Conservation (phyloP, 2,797 vertebrate species). For the Propithecus deckenii region DNA sequence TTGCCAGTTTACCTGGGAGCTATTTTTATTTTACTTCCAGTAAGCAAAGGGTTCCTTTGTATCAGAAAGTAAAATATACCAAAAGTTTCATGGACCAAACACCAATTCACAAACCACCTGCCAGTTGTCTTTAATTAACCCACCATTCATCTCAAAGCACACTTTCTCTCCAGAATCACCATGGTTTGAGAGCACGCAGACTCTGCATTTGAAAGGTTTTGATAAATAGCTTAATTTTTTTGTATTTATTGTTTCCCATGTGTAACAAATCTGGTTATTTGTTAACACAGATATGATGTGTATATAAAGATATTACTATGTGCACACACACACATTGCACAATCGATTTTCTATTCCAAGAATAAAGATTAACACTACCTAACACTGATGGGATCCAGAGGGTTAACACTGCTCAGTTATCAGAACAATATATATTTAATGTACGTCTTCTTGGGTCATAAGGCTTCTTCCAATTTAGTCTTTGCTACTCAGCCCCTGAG, state of each 20-base stretch:
- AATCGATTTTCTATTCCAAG: not conserved
- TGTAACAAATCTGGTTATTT: not conserved
- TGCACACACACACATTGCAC: not conserved
- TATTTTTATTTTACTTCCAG: not conserved
- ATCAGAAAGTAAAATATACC: not conserved
- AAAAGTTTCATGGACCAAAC: not conserved
- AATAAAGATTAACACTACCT: not conserved
- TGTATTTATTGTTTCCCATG: not conserved
- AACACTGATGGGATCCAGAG: not conserved
- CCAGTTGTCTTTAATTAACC: not conserved
- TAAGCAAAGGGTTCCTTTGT: not conserved
- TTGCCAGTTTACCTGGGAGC: not conserved
- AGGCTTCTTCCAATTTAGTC: not conserved
- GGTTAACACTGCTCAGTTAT: not conserved
- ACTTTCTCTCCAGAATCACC: not conserved
- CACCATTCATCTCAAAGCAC: not conserved
- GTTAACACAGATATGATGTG: accelerated
- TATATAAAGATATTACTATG: not conserved
- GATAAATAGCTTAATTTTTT: not conserved
- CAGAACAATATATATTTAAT: not conserved
- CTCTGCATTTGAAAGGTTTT: not conserved
- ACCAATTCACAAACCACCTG: not conserved
- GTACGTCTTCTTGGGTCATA: not conserved
- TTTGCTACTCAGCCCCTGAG: not conserved
- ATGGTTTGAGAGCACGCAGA: not conserved